Evolutionary conservation across 2,113 vertebrate genomes (phyloP).

Genomic region (Prolemur simus): DNA sequence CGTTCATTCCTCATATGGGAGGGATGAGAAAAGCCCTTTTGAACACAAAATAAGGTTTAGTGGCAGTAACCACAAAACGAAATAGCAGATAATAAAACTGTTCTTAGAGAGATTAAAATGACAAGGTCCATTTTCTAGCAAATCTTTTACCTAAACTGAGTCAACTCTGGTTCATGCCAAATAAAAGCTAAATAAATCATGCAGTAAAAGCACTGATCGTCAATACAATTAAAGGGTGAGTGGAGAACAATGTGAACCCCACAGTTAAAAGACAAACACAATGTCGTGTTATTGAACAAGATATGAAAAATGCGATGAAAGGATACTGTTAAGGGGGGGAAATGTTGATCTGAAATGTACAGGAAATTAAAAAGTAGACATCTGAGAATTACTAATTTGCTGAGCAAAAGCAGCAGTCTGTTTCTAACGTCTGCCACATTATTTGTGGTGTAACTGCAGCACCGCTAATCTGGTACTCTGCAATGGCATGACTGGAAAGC

Average conservation of each 20-base stretch:
- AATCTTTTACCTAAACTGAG: conserved; percentile 72
- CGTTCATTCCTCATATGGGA: background rate
- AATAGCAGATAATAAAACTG: conserved; percentile 71
- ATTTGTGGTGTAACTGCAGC: background rate
- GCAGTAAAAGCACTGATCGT: conserved; percentile 78
- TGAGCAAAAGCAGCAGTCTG: background rate
- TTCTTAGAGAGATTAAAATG: conserved; percentile 78
- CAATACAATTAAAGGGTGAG: conserved; percentile 80
- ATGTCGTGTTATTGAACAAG: conserved; percentile 67
- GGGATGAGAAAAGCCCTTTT: background rate
- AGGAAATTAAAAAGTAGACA: conserved; percentile 57
- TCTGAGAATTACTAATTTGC: conserved; percentile 60
- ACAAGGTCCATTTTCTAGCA: conserved; percentile 59
- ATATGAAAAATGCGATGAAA: conserved; percentile 66
- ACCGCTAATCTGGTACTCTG: background rate
- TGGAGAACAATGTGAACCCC: conserved; percentile 75
- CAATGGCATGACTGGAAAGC: background rate
- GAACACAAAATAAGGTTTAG: conserved; percentile 41
- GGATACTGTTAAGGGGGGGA: background rate
- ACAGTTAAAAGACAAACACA: conserved; percentile 63
- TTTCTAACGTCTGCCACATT: background rate
- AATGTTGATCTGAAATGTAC: background rate
- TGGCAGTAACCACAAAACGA: conserved; percentile 21
- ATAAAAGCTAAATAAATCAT: conserved; percentile 80
- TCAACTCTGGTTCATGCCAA: conserved; percentile 78